Conservation (phyloP, 2,888 invertebrate genomes). For the Lamproptera curius region DNA sequence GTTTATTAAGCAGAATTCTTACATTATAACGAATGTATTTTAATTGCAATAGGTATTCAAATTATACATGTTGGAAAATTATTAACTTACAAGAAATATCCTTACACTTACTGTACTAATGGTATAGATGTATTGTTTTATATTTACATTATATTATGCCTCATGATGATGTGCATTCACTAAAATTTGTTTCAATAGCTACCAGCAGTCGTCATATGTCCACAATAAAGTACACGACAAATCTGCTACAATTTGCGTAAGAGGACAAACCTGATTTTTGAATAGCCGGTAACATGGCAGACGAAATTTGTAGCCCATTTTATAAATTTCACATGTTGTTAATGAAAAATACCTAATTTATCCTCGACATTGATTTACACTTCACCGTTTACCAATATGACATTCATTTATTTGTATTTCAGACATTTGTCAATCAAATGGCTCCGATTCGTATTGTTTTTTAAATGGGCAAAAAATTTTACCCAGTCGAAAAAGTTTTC, state of each 20-base stretch:
- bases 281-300: slow-evolving; percentile 18
- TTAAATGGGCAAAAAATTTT: not conserved
- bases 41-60: no score
- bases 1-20: not conserved
- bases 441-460: not conserved
- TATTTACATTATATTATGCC: no score
- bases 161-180: no score
- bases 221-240: no score
- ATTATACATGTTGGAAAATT: no score
- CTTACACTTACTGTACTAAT: no score
- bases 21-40: no score
- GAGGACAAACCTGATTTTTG: slow-evolving; percentile 16
- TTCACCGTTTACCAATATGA: slow-evolving; percentile 1
- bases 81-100: no score
- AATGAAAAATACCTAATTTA: slow-evolving; percentile 1
- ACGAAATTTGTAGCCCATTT: slow-evolving; percentile 20
- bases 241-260: no score
- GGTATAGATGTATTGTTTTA: no score
- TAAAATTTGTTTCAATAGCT: no score
- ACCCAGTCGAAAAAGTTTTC: not conserved
- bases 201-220: no score
- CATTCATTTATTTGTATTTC: not conserved
- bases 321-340: slow-evolving; percentile 6
- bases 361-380: slow-evolving; percentile 10
- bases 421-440: slow-evolving; percentile 1